Evolutionary conservation across 2,888 invertebrate genomes (phyloP), one percentile per base, ranked within the genome.

Genomic region (Mythimna impura): DNA sequence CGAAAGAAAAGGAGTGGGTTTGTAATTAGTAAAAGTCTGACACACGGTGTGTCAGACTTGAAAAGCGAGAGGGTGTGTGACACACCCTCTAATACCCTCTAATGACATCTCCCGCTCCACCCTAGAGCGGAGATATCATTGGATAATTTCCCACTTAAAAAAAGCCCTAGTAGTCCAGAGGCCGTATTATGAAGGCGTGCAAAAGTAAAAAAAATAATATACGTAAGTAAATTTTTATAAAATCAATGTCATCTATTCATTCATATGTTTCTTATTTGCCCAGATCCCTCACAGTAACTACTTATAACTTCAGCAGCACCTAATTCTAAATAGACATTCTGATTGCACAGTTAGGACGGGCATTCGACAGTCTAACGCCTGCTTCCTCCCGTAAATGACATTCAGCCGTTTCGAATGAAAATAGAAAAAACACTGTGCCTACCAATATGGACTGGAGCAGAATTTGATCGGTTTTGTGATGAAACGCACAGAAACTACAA

Each of bases 351-450:
- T 54, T 50, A 40, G 54, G 54, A 65, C 34, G 57, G 30, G 30
- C 12, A 36, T 54, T 64, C 61, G 64, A 71, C 57, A 25, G 58
- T 17, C 30, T 68, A 58, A 60, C 4, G 50, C 30, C 52, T 7
- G 54, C 65, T 78, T 80, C 64, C 72, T 57, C 25, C 20, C 67
- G 64, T 66, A 68, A 80, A 80, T 69, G 66, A 67, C 72, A 58
- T 80, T 66, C 72, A 52, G 43, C n/a, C 50, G 52, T 50, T 52
- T 36, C 30, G 14, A 10, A 17, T 52, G 52, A 9, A 75, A 78
- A 78, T 54, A 65, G 76, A 81, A 76, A 76, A 66, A 50, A 52
- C n/a, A 17, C 7, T 47, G 17, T 43, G 12, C 20, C 22, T 52
- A 52, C 8, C 17, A 47, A 57, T 65, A n/a, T 22, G n/a, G 10